phyloP scores from a whole-genome alignment of 2,113 vertebrate genomes.

The Coreoperca whiteheadi region DNA sequence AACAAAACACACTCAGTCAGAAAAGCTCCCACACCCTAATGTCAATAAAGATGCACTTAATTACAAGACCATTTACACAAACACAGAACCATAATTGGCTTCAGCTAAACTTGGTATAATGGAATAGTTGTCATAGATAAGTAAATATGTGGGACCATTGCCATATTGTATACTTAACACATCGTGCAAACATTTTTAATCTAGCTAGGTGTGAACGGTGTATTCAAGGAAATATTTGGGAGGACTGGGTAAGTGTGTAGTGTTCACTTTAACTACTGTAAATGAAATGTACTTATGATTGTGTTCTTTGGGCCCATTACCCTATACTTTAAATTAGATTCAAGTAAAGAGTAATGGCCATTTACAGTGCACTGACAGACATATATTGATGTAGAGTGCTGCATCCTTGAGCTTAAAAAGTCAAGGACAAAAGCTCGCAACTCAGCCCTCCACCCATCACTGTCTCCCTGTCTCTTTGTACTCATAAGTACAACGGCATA shows the following conservation, averaged over 20 bases:
- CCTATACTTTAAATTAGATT: background rate
- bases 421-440: slow-evolving; percentile 59
- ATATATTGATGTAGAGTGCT: slow-evolving; percentile 40
- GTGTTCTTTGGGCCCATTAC: background rate
- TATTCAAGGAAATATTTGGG: slow-evolving; percentile 20
- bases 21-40: slow-evolving; percentile 52
- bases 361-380: slow-evolving; percentile 38
- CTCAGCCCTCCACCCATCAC: slow-evolving; percentile 36
- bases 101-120: background rate
- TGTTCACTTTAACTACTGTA: background rate
- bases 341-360: slow-evolving; percentile 1
- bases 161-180: background rate
- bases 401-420: slow-evolving; percentile 55
- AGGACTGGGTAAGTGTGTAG: background rate
- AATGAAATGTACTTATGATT: too few species aligned
- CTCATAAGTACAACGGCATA: slow-evolving; percentile 29
- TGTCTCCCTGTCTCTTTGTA: slow-evolving; percentile 40
- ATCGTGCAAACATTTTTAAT: slow-evolving; percentile 10
- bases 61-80: slow-evolving; percentile 11
- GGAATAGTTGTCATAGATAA: background rate
- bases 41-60: slow-evolving; percentile 55
- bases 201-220: background rate
- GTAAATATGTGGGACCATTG: slow-evolving; percentile 17
- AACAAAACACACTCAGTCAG: slow-evolving; percentile 25
- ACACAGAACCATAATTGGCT: background rate